These are phyloP conservation scores for Amia ocellicauda DNA, from an alignment of 2,113 vertebrate genomes.

Conservation along the genomic window DNA sequence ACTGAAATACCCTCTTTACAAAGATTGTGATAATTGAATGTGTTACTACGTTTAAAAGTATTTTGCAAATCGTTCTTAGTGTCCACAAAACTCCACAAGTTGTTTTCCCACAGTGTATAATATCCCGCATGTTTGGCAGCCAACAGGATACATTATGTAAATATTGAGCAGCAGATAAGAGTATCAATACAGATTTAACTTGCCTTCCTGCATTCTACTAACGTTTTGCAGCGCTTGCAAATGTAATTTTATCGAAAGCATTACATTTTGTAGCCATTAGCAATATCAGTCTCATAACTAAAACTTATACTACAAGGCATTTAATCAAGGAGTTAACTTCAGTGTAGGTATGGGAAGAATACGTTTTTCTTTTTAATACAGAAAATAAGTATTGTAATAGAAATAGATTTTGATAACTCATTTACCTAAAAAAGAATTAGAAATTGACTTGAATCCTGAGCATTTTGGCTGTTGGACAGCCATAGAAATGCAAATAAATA, in stretches of 20 bases:
- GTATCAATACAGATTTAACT: not conserved
- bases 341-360: not conserved
- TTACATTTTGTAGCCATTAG: not conserved
- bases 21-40: too few species aligned
- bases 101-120: constrained; percentile 10
- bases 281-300: constrained; percentile 13
- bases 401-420: too few species aligned
- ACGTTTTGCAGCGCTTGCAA: constrained; percentile 8
- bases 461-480: too few species aligned
- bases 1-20: too few species aligned
- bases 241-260: constrained; percentile 18
- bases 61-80: not conserved
- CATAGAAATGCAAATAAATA: too few species aligned
- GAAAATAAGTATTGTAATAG: too few species aligned
- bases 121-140: constrained; percentile 19
- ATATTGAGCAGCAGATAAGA: constrained; percentile 18
- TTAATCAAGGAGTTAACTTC: constrained; percentile 24
- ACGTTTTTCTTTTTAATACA: too few species aligned
- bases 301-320: constrained; percentile 22
- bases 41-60: too few species aligned
- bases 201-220: constrained; percentile 23
- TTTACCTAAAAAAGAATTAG: too few species aligned
- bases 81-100: constrained; percentile 7
- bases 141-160: constrained; percentile 16
- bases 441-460: too few species aligned